A percentile compares a stretch with the other conserved stretches of the same genome.
phyloP scores from a whole-genome alignment of 1,140 invertebrate genomes.

The Pseudoatta argentina region DNA sequence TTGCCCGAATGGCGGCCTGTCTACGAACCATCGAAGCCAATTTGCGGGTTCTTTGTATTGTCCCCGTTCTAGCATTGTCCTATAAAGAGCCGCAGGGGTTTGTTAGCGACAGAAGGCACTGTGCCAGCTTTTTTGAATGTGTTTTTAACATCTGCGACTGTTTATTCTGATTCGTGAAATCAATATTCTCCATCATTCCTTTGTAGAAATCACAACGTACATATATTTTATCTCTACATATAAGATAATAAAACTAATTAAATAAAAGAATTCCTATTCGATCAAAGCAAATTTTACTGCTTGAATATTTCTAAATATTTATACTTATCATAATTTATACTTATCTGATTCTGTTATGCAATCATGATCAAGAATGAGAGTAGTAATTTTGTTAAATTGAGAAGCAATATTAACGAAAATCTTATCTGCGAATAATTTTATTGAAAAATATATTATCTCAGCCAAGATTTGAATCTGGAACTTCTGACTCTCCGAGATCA shows the following conservation, averaged over 20 bases:
- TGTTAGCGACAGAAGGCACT: slow-evolving; percentile 52
- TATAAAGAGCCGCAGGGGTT: slow-evolving; percentile 54
- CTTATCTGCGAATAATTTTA: no score
- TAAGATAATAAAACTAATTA: neutral
- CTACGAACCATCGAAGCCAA: slow-evolving; percentile 69
- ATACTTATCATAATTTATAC: no score
- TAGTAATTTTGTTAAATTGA: no score
- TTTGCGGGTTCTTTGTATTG: slow-evolving; percentile 72
- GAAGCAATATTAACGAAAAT: no score
- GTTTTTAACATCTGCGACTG: slow-evolving; percentile 40
- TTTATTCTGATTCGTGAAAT: slow-evolving; percentile 18
- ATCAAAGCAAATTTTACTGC: no score
- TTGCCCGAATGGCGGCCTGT: slow-evolving; percentile 68
- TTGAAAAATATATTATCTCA: no score
- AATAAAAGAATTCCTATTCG: no score
- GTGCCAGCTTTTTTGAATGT: slow-evolving; percentile 37
- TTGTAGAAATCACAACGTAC: neutral
- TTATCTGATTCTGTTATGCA: no score
- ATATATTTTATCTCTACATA: neutral
- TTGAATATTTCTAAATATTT: no score
- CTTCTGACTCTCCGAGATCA: no score
- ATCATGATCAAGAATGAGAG: no score
- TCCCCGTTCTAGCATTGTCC: slow-evolving; percentile 63
- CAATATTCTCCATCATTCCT: slow-evolving; percentile 4
- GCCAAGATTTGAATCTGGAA: no score